Percentiles rank a stretch among this genome's conserved stretches.
These are phyloP conservation scores for Sceloporus tristichus DNA, from an alignment of 2,113 vertebrate species.

Conservation along the genomic window DNA sequence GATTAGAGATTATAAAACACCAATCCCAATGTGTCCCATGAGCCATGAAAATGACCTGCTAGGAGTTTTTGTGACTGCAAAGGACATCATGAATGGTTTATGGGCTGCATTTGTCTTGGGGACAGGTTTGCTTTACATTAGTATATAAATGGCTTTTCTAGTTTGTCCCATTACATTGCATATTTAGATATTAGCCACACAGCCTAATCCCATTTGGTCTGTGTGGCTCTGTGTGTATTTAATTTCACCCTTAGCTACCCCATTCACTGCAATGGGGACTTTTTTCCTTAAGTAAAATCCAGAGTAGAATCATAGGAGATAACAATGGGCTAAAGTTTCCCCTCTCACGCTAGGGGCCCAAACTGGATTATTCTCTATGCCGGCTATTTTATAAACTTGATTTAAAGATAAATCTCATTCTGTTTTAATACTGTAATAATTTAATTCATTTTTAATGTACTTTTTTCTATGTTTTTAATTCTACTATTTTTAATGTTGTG, in stretches of 20 bases:
- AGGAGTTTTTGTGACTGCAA: not conserved
- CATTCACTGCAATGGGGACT: not conserved
- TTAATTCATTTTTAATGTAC: too few species aligned
- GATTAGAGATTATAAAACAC: not conserved
- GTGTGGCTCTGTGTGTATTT: not conserved
- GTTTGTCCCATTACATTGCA: not conserved
- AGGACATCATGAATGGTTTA: not conserved
- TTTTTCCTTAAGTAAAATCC: not conserved
- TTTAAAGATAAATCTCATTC: not conserved
- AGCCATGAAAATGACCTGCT: not conserved
- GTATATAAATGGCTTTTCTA: not conserved
- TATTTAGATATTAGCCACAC: not conserved
- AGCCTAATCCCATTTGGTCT: not conserved
- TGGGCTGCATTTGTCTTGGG: not conserved
- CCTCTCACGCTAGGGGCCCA: too few species aligned
- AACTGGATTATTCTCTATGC: not conserved
- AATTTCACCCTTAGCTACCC: not conserved
- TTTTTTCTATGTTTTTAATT: too few species aligned
- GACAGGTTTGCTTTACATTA: not conserved
- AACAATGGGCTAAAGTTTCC: not conserved
- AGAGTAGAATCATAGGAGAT: not conserved
- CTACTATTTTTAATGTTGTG: too few species aligned
- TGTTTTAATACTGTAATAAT: too few species aligned
- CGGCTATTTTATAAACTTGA: not conserved
- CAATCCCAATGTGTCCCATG: not conserved